Evolutionary conservation across 2,113 vertebrate species (phyloP).

Genomic region (Eurypyga helias): DNA sequence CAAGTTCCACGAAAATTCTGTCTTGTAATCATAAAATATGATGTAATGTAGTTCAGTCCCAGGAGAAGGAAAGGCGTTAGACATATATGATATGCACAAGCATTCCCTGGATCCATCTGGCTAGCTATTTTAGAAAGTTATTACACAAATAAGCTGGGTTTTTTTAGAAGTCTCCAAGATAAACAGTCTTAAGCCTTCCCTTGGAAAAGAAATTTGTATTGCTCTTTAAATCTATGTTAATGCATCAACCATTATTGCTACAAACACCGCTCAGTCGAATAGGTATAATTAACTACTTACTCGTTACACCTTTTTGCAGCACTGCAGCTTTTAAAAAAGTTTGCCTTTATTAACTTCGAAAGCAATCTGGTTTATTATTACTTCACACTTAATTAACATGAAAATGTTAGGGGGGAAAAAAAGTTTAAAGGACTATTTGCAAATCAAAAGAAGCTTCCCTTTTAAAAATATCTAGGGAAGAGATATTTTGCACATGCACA

Average conservation of each 20-base stretch:
- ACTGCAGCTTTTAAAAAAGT: not conserved
- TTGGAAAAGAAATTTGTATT: not conserved
- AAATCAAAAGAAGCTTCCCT: not conserved
- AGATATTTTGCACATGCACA: not conserved
- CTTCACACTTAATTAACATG: not conserved
- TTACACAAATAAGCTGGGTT: not conserved
- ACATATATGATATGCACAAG: constrained; percentile 50
- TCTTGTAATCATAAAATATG: constrained; percentile 72
- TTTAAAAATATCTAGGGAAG: not conserved
- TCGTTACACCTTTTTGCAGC: not conserved
- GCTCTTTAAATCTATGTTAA: not conserved
- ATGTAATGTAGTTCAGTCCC: constrained; percentile 68
- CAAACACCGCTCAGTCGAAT: not conserved
- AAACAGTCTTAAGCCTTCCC: constrained; percentile 4
- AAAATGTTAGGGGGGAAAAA: not conserved
- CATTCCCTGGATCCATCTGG: constrained; percentile 43
- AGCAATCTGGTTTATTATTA: not conserved
- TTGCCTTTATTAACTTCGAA: not conserved
- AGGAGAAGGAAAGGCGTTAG: constrained; percentile 54
- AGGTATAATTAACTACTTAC: not conserved
- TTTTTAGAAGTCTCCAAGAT: constrained; percentile 10
- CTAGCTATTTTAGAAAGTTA: constrained; percentile 38
- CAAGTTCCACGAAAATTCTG: constrained; percentile 71
- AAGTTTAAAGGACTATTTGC: not conserved
- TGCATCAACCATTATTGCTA: not conserved